Evolutionary conservation across 2,797 vertebrate species (phyloP).

Genomic region (Enteromius anoplus): DNA sequence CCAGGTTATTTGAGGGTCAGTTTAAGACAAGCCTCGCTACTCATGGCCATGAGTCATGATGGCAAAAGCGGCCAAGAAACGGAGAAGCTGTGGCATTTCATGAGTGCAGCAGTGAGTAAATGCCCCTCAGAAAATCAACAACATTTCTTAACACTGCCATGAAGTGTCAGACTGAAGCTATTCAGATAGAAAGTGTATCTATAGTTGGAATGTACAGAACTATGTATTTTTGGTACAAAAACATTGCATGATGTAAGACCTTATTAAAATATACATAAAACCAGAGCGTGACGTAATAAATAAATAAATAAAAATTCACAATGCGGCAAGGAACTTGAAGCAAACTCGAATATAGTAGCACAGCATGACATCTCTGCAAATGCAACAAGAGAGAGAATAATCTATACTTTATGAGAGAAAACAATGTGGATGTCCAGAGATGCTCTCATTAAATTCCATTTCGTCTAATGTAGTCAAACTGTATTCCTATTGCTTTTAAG

Average conservation of each 20-base stretch:
- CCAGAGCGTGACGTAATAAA: background rate
- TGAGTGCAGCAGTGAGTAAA: background rate
- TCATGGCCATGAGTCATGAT: slow-evolving; percentile 43
- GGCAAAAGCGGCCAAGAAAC: background rate
- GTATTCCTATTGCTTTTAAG: background rate
- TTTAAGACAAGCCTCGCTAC: slow-evolving; percentile 36
- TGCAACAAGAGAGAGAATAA: slow-evolving; percentile 12
- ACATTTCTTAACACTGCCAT: slow-evolving; percentile 7
- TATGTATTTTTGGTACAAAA: background rate
- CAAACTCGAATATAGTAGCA: background rate
- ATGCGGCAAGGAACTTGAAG: background rate
- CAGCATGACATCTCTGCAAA: slow-evolving; percentile 1
- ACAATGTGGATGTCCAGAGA: slow-evolving; percentile 3
- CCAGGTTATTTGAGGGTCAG: slow-evolving; percentile 42
- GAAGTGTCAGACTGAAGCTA: background rate
- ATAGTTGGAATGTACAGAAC: background rate
- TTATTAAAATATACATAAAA: background rate
- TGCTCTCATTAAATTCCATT: background rate
- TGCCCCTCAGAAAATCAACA: background rate
- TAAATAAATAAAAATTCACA: background rate
- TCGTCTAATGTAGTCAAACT: background rate
- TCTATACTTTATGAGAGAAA: slow-evolving; percentile 5
- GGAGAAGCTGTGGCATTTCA: background rate
- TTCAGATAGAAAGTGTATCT: background rate
- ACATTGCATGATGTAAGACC: background rate